Evolutionary conservation across 1,140 invertebrate genomes (phyloP).

Genomic region (Pteromalus puparum): DNA sequence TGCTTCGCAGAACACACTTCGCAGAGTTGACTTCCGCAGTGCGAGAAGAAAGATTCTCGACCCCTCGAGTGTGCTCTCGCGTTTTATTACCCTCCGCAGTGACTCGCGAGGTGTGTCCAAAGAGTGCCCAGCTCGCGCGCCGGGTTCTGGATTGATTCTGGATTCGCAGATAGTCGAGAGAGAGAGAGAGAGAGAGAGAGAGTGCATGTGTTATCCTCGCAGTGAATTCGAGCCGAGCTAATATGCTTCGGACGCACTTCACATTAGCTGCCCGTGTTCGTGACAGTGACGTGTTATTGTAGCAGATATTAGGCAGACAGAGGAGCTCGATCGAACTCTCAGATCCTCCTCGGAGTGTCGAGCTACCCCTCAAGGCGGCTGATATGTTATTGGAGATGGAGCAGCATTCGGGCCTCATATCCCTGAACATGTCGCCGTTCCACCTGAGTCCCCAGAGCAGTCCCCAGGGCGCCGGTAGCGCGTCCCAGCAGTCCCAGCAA

Average conservation of each 20-base stretch:
- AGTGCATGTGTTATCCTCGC: too few species aligned
- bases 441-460: slow-evolving; percentile 82
- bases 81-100: too few species aligned
- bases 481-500: slow-evolving; percentile 62
- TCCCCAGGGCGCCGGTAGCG: slow-evolving; percentile 71
- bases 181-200: too few species aligned
- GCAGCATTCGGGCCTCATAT: slow-evolving; percentile 88
- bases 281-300: not conserved
- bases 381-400: slow-evolving; percentile 89
- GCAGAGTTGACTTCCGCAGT: too few species aligned
- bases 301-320: too few species aligned
- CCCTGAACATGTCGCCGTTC: slow-evolving; percentile 89
- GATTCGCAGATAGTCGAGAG: too few species aligned
- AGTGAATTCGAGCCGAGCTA: not conserved
- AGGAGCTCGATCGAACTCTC: too few species aligned
- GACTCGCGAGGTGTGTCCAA: too few species aligned
- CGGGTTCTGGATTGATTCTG: not conserved
- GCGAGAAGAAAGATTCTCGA: too few species aligned
- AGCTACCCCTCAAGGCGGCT: slow-evolving; percentile 61
- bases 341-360: not conserved
- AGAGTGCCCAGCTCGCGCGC: too few species aligned
- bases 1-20: not conserved
- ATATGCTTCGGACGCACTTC: slow-evolving; percentile 40
- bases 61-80: too few species aligned
- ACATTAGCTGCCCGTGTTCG: not conserved